Conservation (phyloP, 2,888 invertebrate genomes). For the Drosophila pseudotakahashii region DNA sequence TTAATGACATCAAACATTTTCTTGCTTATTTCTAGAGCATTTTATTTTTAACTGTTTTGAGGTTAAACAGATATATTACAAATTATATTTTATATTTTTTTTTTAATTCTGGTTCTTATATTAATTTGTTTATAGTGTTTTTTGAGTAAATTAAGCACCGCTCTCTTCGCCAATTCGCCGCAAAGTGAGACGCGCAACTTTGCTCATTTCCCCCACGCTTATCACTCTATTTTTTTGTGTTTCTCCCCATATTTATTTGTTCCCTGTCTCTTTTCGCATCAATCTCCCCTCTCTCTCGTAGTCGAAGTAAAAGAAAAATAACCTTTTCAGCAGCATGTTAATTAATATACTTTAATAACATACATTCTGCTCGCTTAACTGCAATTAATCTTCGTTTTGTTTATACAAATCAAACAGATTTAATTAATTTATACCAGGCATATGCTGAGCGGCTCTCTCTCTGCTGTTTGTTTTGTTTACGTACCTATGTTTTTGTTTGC, state of each 20-base stretch:
- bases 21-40: too few relatives aligned
- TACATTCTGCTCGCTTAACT: slow-evolving; percentile 2
- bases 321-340: slow-evolving; percentile 7
- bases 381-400: slow-evolving; percentile 44
- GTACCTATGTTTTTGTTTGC: slow-evolving; percentile 37
- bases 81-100: too few relatives aligned
- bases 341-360: slow-evolving; percentile 46
- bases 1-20: too few relatives aligned
- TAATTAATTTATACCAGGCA: slow-evolving; percentile 56
- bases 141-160: background rate
- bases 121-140: background rate
- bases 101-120: too few relatives aligned
- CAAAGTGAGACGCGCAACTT: slow-evolving; percentile 45
- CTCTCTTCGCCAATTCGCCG: slow-evolving; percentile 32
- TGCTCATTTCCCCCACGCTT: slow-evolving; percentile 13
- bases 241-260: background rate
- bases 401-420: slow-evolving; percentile 54
- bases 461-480: slow-evolving; percentile 38
- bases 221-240: slow-evolving; percentile 12
- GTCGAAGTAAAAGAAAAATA: slow-evolving; percentile 16
- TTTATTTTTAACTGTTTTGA: too few relatives aligned
- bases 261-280: background rate
- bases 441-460: background rate
- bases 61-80: too few relatives aligned
- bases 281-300: slow-evolving; percentile 25